phyloP scores from a whole-genome alignment of 2,888 invertebrate species.

The Zelleria hepariella region DNA sequence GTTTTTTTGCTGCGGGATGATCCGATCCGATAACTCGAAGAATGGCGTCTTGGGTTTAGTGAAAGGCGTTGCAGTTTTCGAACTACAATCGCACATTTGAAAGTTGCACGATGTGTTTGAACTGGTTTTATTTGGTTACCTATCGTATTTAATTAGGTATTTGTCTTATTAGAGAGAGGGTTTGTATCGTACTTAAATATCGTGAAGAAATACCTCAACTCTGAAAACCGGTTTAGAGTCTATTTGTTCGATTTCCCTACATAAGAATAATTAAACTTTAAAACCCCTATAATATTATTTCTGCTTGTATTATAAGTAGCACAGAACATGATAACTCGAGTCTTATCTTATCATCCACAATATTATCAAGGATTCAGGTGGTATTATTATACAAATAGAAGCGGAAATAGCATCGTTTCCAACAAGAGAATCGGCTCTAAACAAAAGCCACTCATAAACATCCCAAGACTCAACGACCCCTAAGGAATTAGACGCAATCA shows the following conservation, averaged over 20 bases:
- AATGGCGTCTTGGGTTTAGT: background rate
- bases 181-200: too few relatives aligned
- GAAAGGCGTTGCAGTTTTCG: background rate
- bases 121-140: background rate
- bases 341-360: background rate
- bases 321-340: too few relatives aligned
- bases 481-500: background rate
- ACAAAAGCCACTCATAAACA: background rate
- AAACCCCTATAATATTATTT: too few relatives aligned
- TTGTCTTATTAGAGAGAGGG: too few relatives aligned
- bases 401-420: background rate
- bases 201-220: too few relatives aligned
- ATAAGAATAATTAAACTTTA: too few relatives aligned
- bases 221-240: too few relatives aligned
- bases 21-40: background rate
- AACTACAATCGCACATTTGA: background rate
- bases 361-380: background rate
- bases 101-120: background rate
- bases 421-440: background rate
- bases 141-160: too few relatives aligned
- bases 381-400: background rate
- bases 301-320: too few relatives aligned
- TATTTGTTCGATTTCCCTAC: too few relatives aligned
- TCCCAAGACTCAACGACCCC: background rate
- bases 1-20: background rate